Evolutionary conservation across 2,113 vertebrate genomes (phyloP).

Genomic region (Calyptommatus sinebrachiatus): DNA sequence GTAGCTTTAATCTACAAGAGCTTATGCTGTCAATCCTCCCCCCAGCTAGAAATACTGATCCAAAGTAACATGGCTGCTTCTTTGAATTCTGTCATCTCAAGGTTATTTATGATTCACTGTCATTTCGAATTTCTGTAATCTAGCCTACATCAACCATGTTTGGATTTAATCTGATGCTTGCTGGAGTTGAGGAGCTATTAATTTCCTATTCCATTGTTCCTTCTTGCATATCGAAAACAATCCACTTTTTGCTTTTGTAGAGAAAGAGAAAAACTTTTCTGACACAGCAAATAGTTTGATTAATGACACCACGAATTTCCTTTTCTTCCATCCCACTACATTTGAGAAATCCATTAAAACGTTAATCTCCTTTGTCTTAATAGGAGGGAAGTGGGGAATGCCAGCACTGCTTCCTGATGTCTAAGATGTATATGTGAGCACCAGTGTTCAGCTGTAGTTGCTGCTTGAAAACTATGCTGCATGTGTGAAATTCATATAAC

Average conservation of each 20-base stretch:
- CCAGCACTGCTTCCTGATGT: not conserved
- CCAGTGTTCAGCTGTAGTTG: not conserved
- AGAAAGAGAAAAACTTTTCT: not conserved
- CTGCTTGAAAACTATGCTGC: not conserved
- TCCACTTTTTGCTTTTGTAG: not conserved
- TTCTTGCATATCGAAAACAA: not conserved
- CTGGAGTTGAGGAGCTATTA: not conserved
- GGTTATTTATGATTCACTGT: not conserved
- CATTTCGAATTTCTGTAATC: not conserved
- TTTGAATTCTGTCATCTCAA: too few relatives aligned
- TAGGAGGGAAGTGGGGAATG: not conserved
- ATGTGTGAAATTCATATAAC: not conserved
- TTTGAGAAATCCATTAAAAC: conserved; percentile 25
- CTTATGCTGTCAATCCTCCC: too few relatives aligned
- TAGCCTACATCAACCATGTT: not conserved
- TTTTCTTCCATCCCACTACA: conserved; percentile 5
- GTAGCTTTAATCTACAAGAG: too few relatives aligned
- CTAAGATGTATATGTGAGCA: not conserved
- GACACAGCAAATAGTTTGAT: conserved; percentile 21
- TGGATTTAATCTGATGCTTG: not conserved
- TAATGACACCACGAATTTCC: conserved; percentile 6
- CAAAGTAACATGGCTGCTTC: too few relatives aligned
- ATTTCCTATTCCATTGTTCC: not conserved
- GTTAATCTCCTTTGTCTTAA: conserved; percentile 18
- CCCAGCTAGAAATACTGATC: too few relatives aligned